Evolutionary conservation across 2,113 vertebrate species (phyloP).

Genomic region (Actinemys pallida): DNA sequence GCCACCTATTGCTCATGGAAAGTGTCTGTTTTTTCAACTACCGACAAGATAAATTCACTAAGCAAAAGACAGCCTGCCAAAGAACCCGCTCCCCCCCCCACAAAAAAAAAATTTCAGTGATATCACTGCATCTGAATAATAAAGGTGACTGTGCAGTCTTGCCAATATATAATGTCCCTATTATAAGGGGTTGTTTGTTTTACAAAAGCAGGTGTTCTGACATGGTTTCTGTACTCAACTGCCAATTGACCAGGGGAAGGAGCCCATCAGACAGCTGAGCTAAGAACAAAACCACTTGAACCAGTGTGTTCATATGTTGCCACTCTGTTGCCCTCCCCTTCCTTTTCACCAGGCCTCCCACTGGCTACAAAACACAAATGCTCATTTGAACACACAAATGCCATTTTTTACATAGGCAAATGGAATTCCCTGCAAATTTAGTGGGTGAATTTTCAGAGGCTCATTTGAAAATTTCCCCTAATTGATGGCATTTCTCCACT

Average conservation of each 20-base stretch:
- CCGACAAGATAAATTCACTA: constrained; percentile 34
- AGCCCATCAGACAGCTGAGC: neutral
- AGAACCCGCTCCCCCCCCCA: neutral
- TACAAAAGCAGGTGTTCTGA: neutral
- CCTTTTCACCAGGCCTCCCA: neutral
- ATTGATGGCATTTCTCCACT: neutral
- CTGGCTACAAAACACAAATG: neutral
- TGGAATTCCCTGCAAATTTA: accelerated
- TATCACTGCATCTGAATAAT: neutral
- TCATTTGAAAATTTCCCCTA: neutral
- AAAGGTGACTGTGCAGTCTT: neutral
- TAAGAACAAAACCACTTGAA: constrained; percentile 13
- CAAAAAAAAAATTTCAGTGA: neutral
- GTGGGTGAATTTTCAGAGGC: neutral
- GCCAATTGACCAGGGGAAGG: neutral
- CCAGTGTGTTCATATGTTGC: neutral
- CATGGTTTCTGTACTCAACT: constrained; percentile 1
- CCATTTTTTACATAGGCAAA: accelerated
- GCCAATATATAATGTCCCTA: neutral
- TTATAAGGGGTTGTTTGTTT: neutral
- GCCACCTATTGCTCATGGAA: neutral
- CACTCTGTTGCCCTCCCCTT: neutral
- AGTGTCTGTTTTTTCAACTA: neutral
- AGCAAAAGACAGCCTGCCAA: constrained; percentile 46
- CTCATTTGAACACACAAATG: neutral